phyloP scores from a whole-genome alignment of 1,140 invertebrate genomes.

The Drosophila baimaii region DNA sequence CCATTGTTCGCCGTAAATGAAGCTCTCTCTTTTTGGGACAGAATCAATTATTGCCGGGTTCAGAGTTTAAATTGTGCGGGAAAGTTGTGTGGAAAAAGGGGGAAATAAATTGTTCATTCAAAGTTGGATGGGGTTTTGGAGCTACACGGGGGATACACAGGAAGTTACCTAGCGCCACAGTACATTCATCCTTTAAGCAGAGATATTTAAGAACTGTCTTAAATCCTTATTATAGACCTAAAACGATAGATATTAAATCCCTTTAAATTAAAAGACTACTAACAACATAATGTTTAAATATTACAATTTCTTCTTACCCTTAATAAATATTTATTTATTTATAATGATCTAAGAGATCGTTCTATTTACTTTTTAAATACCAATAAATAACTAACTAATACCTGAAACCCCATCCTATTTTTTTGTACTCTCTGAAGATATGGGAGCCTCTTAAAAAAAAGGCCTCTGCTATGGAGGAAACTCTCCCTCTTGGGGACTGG shows the following conservation, averaged over 20 bases:
- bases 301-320: too few species aligned
- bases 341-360: too few species aligned
- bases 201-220: too few species aligned
- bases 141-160: not conserved
- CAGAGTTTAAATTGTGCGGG: constrained; percentile 75
- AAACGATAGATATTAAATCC: too few species aligned
- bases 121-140: constrained; percentile 16
- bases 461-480: not conserved
- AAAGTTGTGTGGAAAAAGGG: constrained; percentile 41
- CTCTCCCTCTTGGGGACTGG: not conserved
- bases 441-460: not conserved
- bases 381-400: not conserved
- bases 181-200: not conserved
- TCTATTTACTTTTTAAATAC: too few species aligned
- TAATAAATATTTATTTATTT: too few species aligned
- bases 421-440: not conserved
- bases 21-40: constrained; percentile 70
- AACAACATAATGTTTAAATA: too few species aligned
- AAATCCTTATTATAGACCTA: too few species aligned
- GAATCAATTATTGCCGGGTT: constrained; percentile 80
- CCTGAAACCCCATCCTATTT: not conserved
- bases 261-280: too few species aligned
- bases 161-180: constrained; percentile 6
- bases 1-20: constrained; percentile 56
- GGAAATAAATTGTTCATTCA: constrained; percentile 46